Evolutionary conservation across 1,140 invertebrate species (phyloP), one percentile per base, ranked within the genome.

Genomic region (Drosophila orosa): DNA sequence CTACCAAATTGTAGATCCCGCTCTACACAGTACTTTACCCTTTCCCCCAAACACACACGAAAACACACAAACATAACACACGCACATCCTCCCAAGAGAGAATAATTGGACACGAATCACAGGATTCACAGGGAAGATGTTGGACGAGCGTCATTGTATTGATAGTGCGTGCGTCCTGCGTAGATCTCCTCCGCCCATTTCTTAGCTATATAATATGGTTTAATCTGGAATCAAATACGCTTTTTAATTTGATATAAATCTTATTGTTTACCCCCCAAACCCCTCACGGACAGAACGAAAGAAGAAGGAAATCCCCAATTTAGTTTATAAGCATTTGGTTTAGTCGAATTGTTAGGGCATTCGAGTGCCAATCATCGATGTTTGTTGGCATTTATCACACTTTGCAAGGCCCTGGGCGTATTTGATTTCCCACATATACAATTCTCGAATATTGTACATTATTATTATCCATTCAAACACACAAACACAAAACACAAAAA

Each of bases 171-270:
- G n/a, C n/a, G n/a, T 79, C 78, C 77, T n/a, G 74, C 72, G 69
- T 89, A 86, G 83, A 86, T 86, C 83, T 86, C 80, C 80, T 83
- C 75, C 83, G 83, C 75, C 82, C 83, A 80, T 65, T 54, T 68
- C 57, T 55, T 82, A 86, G 79, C 76, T 80, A 74, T 87, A 77
- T 87, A 87, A 89, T 87, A 87, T 89, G 83, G 84, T 89, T 87
- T 87, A 89, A 87, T 63, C 65, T 80, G 84, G 58, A 87, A 87
- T 87, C 84, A 89, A 87, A 89, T 89, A 87, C 84, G 84, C 84
- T 89, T 77, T 54, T 35, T 59, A 69, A 72, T 82, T 81, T 78
- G 69, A 79, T 78, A 76, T 75, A 66, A 85, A 80, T 68, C 48
- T 55, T 29, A 31, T 66, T 39, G 48, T 71, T 72, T 56, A 17